A percentile compares a stretch with the other conserved stretches of the same genome.
phyloP scores from a whole-genome alignment of 2,113 vertebrate species.

The Tonatia bakeri region DNA sequence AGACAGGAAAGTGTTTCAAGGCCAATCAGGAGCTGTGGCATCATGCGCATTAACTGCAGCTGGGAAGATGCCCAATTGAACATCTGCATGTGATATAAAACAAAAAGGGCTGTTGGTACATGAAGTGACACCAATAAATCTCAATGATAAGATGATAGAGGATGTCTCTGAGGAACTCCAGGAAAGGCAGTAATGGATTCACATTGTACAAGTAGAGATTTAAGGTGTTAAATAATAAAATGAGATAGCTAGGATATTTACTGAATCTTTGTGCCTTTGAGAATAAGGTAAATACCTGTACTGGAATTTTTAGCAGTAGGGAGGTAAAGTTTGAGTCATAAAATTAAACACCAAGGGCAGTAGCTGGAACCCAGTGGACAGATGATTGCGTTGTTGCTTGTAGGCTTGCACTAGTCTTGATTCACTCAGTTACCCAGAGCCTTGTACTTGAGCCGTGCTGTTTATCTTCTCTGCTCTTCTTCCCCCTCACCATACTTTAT shows the following conservation, averaged over 20 bases:
- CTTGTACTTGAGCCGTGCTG: background rate
- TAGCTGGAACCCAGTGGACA: background rate
- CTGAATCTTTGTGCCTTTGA: background rate
- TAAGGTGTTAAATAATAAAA: background rate
- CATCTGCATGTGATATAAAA: conserved; percentile 51
- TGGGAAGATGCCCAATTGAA: conserved; percentile 55
- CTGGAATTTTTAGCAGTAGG: background rate
- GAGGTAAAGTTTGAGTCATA: background rate
- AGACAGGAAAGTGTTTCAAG: conserved; percentile 45
- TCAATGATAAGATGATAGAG: conserved; percentile 19
- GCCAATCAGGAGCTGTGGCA: background rate
- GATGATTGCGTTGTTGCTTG: background rate
- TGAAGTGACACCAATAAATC: conserved; percentile 56
- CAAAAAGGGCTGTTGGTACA: conserved; percentile 39
- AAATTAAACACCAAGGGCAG: background rate
- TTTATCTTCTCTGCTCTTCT: background rate
- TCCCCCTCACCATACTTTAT: background rate
- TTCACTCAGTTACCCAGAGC: background rate
- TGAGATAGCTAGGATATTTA: background rate
- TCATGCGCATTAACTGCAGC: conserved; percentile 37
- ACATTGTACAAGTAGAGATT: background rate
- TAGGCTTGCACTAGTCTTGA: background rate
- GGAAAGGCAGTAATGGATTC: background rate
- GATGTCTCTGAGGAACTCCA: background rate
- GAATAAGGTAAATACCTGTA: background rate